These are phyloP conservation scores for Tonatia bakeri DNA, from an alignment of 2,113 vertebrate genomes.

Conservation along the genomic window DNA sequence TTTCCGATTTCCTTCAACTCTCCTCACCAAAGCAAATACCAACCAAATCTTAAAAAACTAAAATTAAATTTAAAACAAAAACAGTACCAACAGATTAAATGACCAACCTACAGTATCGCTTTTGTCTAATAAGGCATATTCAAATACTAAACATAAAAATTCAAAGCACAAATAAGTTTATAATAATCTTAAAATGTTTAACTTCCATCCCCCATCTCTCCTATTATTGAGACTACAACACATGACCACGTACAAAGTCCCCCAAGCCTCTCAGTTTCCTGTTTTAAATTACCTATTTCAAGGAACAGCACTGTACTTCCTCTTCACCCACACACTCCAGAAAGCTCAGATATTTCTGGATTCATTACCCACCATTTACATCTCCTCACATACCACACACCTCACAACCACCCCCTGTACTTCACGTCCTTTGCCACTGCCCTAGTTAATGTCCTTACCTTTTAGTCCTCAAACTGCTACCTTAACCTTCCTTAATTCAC, in stretches of 20 bases:
- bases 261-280: not conserved
- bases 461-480: not conserved
- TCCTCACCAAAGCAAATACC: not conserved
- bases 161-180: slow-evolving; percentile 19
- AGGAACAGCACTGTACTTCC: not conserved
- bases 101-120: not conserved
- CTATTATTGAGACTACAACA: not conserved
- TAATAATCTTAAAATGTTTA: slow-evolving; percentile 6
- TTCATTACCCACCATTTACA: not conserved
- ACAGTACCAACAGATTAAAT: not conserved
- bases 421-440: not conserved
- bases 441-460: not conserved
- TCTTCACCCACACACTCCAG: not conserved
- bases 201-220: not conserved
- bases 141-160: slow-evolving; percentile 7
- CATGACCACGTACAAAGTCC: not conserved
- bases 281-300: slow-evolving; percentile 19
- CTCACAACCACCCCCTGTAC: not conserved
- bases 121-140: not conserved
- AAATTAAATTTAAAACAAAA: not conserved
- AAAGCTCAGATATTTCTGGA: not conserved
- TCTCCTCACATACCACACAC: not conserved
- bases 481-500: not conserved
- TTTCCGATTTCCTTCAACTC: slow-evolving; percentile 9
- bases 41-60: not conserved